Percentiles rank a stretch among this genome's conserved stretches.
These are phyloP conservation scores for Mactra quadrangularis DNA, from an alignment of 1,140 invertebrate genomes.

Conservation along the genomic window DNA sequence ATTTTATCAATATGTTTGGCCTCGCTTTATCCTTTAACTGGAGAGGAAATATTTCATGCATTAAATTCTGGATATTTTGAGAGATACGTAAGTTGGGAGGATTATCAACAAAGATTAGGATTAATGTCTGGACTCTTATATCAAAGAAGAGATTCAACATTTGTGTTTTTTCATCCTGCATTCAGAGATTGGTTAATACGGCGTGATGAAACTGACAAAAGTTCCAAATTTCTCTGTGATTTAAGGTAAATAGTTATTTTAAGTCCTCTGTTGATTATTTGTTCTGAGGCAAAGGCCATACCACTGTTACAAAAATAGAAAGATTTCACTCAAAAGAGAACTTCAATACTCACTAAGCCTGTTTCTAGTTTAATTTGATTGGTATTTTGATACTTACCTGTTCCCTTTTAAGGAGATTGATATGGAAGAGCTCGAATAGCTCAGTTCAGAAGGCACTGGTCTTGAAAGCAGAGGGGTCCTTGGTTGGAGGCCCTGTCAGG, in stretches of 20 bases:
- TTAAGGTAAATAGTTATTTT: constrained; percentile 81
- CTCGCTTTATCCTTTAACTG: constrained; percentile 92
- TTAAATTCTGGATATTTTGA: constrained; percentile 92
- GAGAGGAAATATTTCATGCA: constrained; percentile 96
- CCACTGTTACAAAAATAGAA: too few relatives aligned
- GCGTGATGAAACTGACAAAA: constrained; percentile 93
- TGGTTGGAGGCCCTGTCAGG: too few relatives aligned
- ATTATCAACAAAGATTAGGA: constrained; percentile 79
- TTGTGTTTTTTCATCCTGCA: constrained; percentile 98
- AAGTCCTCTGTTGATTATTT: too few relatives aligned
- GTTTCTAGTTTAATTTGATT: too few relatives aligned
- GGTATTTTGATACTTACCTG: too few relatives aligned
- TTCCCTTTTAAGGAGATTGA: too few relatives aligned
- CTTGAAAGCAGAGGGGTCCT: too few relatives aligned
- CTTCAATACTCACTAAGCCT: too few relatives aligned
- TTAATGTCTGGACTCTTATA: constrained; percentile 89
- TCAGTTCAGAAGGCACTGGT: too few relatives aligned
- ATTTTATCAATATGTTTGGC: constrained; percentile 96
- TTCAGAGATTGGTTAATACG: constrained; percentile 98
- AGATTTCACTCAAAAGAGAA: too few relatives aligned
- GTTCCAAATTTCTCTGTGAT: constrained; percentile 93
- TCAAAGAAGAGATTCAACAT: constrained; percentile 94
- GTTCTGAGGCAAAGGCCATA: too few relatives aligned
- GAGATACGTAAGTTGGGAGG: constrained; percentile 84
- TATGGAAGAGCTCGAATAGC: too few relatives aligned